Conservation (phyloP, 2,888 invertebrate species). For the Leptinotarsa peninsularis region DNA sequence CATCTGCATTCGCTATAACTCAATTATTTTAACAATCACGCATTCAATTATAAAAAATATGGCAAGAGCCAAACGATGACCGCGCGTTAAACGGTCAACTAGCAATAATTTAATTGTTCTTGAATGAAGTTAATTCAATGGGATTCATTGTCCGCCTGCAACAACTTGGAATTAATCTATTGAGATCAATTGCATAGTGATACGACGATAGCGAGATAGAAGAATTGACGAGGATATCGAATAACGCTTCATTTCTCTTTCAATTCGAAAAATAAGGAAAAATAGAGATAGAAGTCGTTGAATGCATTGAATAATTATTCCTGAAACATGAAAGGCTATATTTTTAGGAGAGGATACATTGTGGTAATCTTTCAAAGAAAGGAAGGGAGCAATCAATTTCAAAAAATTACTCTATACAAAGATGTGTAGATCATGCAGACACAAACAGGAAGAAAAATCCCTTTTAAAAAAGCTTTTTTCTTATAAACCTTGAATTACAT, state of each 20-base stretch:
- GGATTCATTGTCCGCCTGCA: slow-evolving; percentile 42
- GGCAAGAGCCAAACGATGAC: slow-evolving; percentile 41
- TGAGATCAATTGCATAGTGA: slow-evolving; percentile 24
- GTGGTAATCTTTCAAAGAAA: no score
- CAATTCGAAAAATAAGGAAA: no score
- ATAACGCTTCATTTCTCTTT: not conserved
- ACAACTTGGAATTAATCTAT: slow-evolving; percentile 25
- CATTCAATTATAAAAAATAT: slow-evolving; percentile 45
- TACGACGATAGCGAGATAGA: not conserved
- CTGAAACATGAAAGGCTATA: no score
- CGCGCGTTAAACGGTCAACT: slow-evolving; percentile 48
- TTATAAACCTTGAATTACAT: no score
- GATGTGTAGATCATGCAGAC: no score
- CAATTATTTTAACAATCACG: slow-evolving; percentile 47
- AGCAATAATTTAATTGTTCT: slow-evolving; percentile 51
- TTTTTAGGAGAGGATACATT: no score
- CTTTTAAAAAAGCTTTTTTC: no score
- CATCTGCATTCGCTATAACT: slow-evolving; percentile 43
- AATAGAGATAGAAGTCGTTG: no score
- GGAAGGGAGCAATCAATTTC: no score
- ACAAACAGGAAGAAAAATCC: no score
- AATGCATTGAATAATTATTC: no score
- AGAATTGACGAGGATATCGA: not conserved
- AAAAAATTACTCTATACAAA: no score
- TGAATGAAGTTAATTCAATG: slow-evolving; percentile 48